Evolutionary conservation across 64 coral and sea anemone genomes (phyloP), one percentile per base, ranked within the genome.

Genomic region (Exaiptasia diaphana): DNA sequence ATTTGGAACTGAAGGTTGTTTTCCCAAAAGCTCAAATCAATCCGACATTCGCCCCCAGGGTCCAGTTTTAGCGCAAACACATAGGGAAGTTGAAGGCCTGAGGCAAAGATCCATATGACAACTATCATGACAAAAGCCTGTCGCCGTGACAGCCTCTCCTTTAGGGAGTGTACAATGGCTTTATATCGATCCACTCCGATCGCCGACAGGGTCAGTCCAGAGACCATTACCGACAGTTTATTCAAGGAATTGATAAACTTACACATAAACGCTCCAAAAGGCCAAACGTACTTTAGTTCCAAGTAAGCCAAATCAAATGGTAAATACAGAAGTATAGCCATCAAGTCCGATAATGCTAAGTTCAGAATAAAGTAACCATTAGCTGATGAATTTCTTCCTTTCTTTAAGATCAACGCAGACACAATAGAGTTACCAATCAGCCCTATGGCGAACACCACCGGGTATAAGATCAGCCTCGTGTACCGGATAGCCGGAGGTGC

Each of bases 281-380:
- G 91, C 91, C 91, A 93, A 13, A 72, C 59, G 40, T 73, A 88
- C 1, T 49, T 32, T 40, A 76, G 88, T 27, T 93, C 91, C 33
- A 93, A 40, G 46, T 93, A 93, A 4, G 64, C 91, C 24, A 93
- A 67, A 60, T 93, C 91, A 26, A 93, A 93, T 5, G 91, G 91
- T 0, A 93, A 53, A 22, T 83, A 93, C 0, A 93, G 72, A n/a
- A 93, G 59, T 10, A 93, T 29, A 7, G 80, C 86, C 50, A 88
- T n/a, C 42, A 93, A 55, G 55, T 93, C 91, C 15, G 91, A 93
- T 22, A 88, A n/a, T 24, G 91, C 91, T 4, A 93, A 62, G 79
- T 88, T 93, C 35, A 93, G 37, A 18, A 93, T 93, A 30, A 93
- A 93, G 23, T 93, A 93, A 13, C 85, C 85, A 23, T 93, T 88